Base-by-base conservation (phyloP, 2,888 invertebrate species). In the Eugnorisma glareosa region DNA sequence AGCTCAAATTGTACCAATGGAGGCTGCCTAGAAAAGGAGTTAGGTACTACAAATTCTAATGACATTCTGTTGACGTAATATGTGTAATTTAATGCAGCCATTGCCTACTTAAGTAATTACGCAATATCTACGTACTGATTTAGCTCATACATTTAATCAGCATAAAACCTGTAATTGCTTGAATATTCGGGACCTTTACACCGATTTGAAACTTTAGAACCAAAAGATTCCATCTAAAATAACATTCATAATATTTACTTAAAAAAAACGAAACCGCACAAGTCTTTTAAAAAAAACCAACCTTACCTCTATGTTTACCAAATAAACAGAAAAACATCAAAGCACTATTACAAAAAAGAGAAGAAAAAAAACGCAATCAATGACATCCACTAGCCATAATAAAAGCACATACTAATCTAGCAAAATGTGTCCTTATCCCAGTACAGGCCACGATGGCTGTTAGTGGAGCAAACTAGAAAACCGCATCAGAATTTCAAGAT, bases 401-500 rank as follows among this genome's bases (percentile, higher is more conserved):
- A 75, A 81, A 87, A 83, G 73, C 67, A 83, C 78, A 86, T 77
- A 79, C 73, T 84, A 74, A 86, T 86, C 86, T 82, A 86, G 67
- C 70, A 61, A 84, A 86, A 84, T 73, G 80, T 80, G 77, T 87
- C 82, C 75, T 79, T 81, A 79, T 67, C 71, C 35, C 67, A 66
- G 45, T 51, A 61, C 66, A 68, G 61, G 75, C 64, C 79, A 63
- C 75, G 63, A 80, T 85, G 75, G 70, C 84, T 82, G 86, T 88
- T 87, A 86, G 82, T 81, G 83, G 63, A 88, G 89, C 90, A 91
- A 92, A 92, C 93, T 92, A 90, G 92, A 90, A 89, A 92, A 91
- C 91, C 92, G 78, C 90, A 93, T 93, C 35, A 35, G 4, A 35
- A 35, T 48, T 48, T 48, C 5, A 48, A 48, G 21, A 21, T 48